Conservation (phyloP, 2,888 invertebrate species). For the Drosophila neonasuta region DNA sequence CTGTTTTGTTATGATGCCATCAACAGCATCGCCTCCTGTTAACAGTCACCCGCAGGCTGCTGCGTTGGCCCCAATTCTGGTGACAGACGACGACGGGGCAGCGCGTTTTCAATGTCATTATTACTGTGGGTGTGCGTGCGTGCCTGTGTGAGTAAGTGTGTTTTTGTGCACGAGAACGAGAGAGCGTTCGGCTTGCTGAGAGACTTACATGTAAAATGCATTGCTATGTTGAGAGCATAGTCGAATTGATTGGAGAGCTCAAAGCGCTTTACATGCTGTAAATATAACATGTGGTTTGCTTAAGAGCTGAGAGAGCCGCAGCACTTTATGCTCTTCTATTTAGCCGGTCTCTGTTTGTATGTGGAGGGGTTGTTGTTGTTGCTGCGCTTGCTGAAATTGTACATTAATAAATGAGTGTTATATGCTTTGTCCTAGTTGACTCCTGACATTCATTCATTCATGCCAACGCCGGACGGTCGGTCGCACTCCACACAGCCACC, state of each 20-base stretch:
- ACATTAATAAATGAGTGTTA: conserved; percentile 78
- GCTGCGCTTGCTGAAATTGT: conserved; percentile 60
- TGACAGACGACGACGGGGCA: conserved; percentile 58
- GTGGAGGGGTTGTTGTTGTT: conserved; percentile 3
- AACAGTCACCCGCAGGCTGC: conserved; percentile 59
- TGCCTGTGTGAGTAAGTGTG: background rate
- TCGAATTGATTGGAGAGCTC: conserved; percentile 65
- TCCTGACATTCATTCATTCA: conserved; percentile 77
- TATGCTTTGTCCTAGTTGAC: conserved; percentile 76
- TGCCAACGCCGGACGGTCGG: conserved; percentile 50
- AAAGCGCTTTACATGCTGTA: conserved; percentile 52
- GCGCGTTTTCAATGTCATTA: conserved; percentile 71
- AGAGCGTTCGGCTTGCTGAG: conserved; percentile 24
- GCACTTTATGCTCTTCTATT: conserved; percentile 27
- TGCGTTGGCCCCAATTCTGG: conserved; percentile 57
- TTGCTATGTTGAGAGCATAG: conserved; percentile 40
- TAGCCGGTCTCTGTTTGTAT: conserved; percentile 46
- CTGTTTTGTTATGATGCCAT: conserved; percentile 26
- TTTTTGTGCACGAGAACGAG: conserved; percentile 7
- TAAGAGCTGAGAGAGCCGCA: conserved; percentile 27
- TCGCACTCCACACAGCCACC: conserved; percentile 3
- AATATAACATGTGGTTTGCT: conserved; percentile 47
- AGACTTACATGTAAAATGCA: conserved; percentile 50
- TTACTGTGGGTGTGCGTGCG: conserved; percentile 40
- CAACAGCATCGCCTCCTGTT: conserved; percentile 55